Conservation (phyloP, 1,140 invertebrate species). For the Chlorops oryzae region DNA sequence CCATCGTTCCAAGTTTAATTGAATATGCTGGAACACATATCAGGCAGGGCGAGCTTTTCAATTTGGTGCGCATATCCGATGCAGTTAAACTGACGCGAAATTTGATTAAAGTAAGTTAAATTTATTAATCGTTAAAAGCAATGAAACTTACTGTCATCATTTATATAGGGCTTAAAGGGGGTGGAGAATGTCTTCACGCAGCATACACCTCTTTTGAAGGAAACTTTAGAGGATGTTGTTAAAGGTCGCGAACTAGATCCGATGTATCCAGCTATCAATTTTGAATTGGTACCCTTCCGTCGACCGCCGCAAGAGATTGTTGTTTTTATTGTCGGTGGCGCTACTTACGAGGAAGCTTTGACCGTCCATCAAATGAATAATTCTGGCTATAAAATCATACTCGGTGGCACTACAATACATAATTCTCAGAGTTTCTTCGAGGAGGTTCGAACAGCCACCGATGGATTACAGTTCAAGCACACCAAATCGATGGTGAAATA, state of each 20-base stretch:
- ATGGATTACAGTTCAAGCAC: constrained; percentile 52
- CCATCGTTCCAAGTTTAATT: constrained; percentile 65
- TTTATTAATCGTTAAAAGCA: background rate
- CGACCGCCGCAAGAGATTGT: constrained; percentile 80
- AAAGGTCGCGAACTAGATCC: constrained; percentile 80
- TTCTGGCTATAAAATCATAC: constrained; percentile 69
- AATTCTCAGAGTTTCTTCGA: constrained; percentile 77
- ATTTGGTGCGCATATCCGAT: constrained; percentile 61
- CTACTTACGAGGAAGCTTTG: constrained; percentile 92
- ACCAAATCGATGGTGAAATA: constrained; percentile 45
- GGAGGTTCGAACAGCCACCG: constrained; percentile 58
- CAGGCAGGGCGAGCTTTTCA: constrained; percentile 75
- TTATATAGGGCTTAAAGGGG: constrained; percentile 69
- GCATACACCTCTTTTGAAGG: constrained; percentile 79
- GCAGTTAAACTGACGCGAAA: constrained; percentile 88
- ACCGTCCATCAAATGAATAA: constrained; percentile 81
- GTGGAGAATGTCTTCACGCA: constrained; percentile 98
- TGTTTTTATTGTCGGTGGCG: constrained; percentile 93
- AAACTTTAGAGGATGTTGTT: constrained; percentile 81
- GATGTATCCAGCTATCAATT: constrained; percentile 73
- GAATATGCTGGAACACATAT: constrained; percentile 76
- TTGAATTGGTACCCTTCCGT: constrained; percentile 51
- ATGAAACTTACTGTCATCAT: constrained; percentile 11
- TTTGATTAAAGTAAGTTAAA: constrained; percentile 67
- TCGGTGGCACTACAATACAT: constrained; percentile 88